A percentile compares a stretch with the other conserved stretches of the same genome.
Conservation (phyloP, 1,140 invertebrate species). For the Sitophilus oryzae region DNA sequence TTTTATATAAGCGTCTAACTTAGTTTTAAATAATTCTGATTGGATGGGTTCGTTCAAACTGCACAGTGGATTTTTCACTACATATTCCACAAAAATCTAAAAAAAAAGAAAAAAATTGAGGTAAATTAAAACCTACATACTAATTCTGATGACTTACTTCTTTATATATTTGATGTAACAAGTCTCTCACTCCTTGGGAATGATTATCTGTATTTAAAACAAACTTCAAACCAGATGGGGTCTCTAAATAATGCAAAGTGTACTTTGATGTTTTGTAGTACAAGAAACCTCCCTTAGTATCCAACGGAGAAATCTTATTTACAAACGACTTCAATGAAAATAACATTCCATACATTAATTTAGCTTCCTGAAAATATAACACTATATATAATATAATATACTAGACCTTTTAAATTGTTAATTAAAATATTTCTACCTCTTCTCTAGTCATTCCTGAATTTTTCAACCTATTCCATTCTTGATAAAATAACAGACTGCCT, state of each 20-base stretch:
- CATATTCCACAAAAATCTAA: slow-evolving; percentile 90
- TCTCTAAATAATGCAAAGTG: slow-evolving; percentile 91
- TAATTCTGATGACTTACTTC: slow-evolving; percentile 57
- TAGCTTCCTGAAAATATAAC: slow-evolving; percentile 75
- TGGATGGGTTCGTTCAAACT: slow-evolving; percentile 77
- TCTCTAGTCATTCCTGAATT: slow-evolving; percentile 87
- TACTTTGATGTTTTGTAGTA: slow-evolving; percentile 91
- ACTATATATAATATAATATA: slow-evolving; percentile 6
- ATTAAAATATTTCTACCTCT: slow-evolving; percentile 58
- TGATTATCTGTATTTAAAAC: slow-evolving; percentile 89
- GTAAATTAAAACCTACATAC: no score
- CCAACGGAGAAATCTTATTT: slow-evolving; percentile 86
- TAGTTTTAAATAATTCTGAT: slow-evolving; percentile 88
- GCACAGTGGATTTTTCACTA: slow-evolving; percentile 89
- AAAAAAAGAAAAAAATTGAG: no score
- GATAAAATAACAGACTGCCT: slow-evolving; percentile 85
- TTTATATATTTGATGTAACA: slow-evolving; percentile 85
- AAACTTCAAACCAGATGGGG: slow-evolving; percentile 91
- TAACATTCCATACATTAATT: slow-evolving; percentile 97
- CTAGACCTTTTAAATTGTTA: not conserved
- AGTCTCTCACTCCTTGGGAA: slow-evolving; percentile 71
- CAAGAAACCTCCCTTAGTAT: slow-evolving; percentile 86
- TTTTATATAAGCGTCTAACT: slow-evolving; percentile 84
- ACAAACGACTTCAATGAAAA: slow-evolving; percentile 97
- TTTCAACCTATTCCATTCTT: slow-evolving; percentile 92